A percentile compares a stretch with the other conserved stretches of the same genome.
phyloP scores from a whole-genome alignment of 2,797 vertebrate genomes.

The Dicrostonyx torquatus region DNA sequence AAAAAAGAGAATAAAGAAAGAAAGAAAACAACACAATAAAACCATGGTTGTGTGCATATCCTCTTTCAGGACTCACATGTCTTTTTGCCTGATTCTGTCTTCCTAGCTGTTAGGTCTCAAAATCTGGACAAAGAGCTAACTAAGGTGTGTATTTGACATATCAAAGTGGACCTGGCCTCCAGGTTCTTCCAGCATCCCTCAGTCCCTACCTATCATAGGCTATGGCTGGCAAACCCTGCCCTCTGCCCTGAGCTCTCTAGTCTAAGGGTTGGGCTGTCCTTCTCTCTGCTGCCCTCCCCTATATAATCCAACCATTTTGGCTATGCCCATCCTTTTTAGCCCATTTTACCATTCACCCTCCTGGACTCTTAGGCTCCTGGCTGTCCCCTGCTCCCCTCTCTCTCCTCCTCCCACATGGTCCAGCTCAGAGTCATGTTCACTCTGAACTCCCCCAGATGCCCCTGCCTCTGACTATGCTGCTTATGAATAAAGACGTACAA shows the following conservation, averaged over 20 bases:
- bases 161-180: not conserved
- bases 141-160: not conserved
- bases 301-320: not conserved
- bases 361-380: not conserved
- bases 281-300: not conserved
- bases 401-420: not conserved
- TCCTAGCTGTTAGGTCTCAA: not conserved
- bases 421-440: not conserved
- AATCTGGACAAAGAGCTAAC: not conserved
- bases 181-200: not conserved
- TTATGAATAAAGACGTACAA: not conserved
- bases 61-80: not conserved
- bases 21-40: too few species aligned
- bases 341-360: not conserved
- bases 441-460: too few species aligned
- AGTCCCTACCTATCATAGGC: not conserved
- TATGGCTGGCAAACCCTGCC: not conserved
- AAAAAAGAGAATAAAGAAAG: not conserved
- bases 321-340: not conserved
- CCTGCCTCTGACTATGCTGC: not conserved
- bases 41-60: too few species aligned
- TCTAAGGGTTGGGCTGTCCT: not conserved
- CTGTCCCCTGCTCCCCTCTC: not conserved
- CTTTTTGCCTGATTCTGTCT: not conserved
- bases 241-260: not conserved